Base-by-base conservation (phyloP, 2,113 vertebrate genomes). In the Nansenia antarctica region DNA sequence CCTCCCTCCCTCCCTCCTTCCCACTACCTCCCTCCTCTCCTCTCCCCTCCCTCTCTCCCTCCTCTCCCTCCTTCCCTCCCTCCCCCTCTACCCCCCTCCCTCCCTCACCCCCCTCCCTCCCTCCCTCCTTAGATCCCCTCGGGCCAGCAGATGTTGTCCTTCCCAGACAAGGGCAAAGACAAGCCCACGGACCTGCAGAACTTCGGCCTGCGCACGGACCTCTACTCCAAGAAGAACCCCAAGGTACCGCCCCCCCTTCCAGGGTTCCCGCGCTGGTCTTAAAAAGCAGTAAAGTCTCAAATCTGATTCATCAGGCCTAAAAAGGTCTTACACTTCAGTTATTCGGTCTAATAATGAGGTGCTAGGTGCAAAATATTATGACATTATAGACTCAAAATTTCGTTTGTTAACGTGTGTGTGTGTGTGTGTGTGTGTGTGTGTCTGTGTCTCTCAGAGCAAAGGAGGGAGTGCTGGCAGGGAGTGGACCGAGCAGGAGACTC, bases 401-500 rank as follows among this genome's bases (percentile, higher is more conserved):
- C n/a, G n/a, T n/a, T n/a, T n/a, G n/a, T n/a, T n/a, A n/a, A n/a
- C n/a, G n/a, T n/a, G n/a, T n/a, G n/a, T n/a, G n/a, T n/a, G n/a
- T n/a, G n/a, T n/a, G n/a, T n/a, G n/a, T n/a, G n/a, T n/a, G n/a
- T n/a, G n/a, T n/a, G n/a, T n/a, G n/a, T n/a, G n/a, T 60, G 53
- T 3, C 5, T 67, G 20, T 73, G 49, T 60, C 54, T 54, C 1
- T n/a, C 54, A 98, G 95, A 95, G 90, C 72, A 99, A 99, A 92
- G 87, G 90, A 0, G 90, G 89, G 2, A 94, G 86, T 67, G 94
- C 94, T 57, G 94, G 93, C 67, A 90, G 98, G 67, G 98, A 99
- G 1, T 99, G 98, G 98, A 97, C 95, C 0, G 98, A 99, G 66
- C 97, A 99, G 76, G 98, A 99, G 88, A 99, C 98, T 0, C 80